Base-by-base conservation (phyloP, 2,113 vertebrate genomes). In the Ciconia boyciana region DNA sequence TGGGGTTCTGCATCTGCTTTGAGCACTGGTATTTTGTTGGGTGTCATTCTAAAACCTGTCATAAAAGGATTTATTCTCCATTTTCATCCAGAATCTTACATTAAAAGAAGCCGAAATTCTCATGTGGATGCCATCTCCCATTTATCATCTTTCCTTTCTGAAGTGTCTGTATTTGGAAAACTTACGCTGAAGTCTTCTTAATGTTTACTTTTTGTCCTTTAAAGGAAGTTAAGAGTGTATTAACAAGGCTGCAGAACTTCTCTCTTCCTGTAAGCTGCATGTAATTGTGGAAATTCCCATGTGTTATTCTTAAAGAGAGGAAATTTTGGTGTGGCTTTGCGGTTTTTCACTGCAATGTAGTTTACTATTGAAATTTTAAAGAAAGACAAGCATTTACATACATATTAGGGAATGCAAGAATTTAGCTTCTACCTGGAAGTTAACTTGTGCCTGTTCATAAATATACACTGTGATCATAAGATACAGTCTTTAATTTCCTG, bases 401-500 rank as follows among this genome's bases (percentile, higher is more conserved):
- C 5, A 1, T 89, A 16, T 43, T 41, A 34, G 66, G 68, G 8
- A 94, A 41, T 18, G 61, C 32, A 25, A 93, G 46, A 83, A 51
- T 54, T 65, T 32, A 65, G 72, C 71, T 74, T 46, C 76, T 90
- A 90, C 83, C 76, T 94, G 83, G 44, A 92, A 90, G 34, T 65
- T 69, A 83, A 32, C 34, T 65, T 61, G 18, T 82, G 60, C 58
- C 60, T 0, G 4, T 55, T 83, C 66, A 32, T 83, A 92, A 94
- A 72, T 75, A 44, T 2, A 44, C 36, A 13, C 10, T 16, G 62
- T 44, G 85, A 43, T 49, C 3, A 2, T 77, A 82, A 83, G 84
- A 76, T 68, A 72, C 28, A 68, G 78, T 43, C 94, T 93, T 90
- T 92, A 44, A 95, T 92, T 95, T 97, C 95, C 91, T 95, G 94